phyloP scores from a whole-genome alignment of 2,797 vertebrate genomes.

The Catostomus latipinnis region DNA sequence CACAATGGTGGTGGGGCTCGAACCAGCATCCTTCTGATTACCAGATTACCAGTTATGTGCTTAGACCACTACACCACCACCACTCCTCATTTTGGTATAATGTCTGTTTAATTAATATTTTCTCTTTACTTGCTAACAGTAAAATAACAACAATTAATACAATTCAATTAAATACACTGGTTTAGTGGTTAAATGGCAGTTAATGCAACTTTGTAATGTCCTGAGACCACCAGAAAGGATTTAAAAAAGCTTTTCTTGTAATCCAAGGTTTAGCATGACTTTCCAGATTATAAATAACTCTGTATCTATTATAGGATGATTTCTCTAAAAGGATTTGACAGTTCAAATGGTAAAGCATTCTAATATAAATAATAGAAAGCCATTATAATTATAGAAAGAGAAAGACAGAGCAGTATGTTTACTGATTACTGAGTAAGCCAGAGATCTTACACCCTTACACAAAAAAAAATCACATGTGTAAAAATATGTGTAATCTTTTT shows the following conservation, averaged over 20 bases:
- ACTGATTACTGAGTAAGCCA: not conserved
- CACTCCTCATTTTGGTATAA: no score
- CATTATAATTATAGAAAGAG: not conserved
- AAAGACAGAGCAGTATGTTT: not conserved
- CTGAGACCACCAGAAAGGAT: constrained; percentile 44
- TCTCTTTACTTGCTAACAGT: no score
- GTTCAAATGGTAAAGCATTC: not conserved
- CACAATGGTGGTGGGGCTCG: no score
- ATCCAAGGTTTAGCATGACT: constrained; percentile 47
- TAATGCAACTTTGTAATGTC: not conserved
- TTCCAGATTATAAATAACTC: constrained; percentile 9
- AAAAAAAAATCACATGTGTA: not conserved
- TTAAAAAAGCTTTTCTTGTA: constrained; percentile 38
- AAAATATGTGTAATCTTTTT: no score
- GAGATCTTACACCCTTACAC: not conserved
- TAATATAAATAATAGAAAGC: not conserved
- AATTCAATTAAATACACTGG: no score
- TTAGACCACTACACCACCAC: no score
- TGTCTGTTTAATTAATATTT: no score
- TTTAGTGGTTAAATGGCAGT: no score
- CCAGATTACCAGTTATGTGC: no score
- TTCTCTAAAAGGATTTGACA: not conserved
- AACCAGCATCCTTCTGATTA: no score
- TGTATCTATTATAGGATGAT: not conserved
- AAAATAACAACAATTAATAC: no score